Percentiles rank a stretch among this genome's conserved stretches.
Evolutionary conservation across 2,888 invertebrate genomes (phyloP).

Genomic region (Lasioglossum pauxillum): DNA sequence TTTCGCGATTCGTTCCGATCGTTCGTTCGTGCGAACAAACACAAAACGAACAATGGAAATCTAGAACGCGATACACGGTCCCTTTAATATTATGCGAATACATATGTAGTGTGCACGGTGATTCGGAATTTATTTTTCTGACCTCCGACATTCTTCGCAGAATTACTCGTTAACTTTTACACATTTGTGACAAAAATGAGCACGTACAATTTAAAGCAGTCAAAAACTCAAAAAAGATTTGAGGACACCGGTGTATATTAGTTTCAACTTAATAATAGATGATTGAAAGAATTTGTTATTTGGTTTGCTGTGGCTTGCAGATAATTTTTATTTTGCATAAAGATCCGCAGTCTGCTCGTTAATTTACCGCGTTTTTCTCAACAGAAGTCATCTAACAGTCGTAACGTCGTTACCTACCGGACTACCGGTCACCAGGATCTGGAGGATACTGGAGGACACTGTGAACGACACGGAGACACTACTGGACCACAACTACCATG

Average conservation of each 20-base stretch:
- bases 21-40: not conserved
- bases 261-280: no score
- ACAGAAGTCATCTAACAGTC: constrained; percentile 35
- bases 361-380: not conserved
- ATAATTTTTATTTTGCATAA: no score
- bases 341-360: no score
- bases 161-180: no score
- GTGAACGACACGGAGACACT: constrained; percentile 5
- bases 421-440: not conserved
- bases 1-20: no score
- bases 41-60: not conserved
- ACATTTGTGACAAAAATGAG: no score
- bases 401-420: not conserved
- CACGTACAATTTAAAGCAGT: no score
- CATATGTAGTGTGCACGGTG: not conserved
- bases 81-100: not conserved
- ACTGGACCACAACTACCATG: not conserved
- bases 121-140: not conserved
- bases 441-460: constrained; percentile 5
- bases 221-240: no score
- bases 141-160: not conserved
- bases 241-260: no score
- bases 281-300: no score
- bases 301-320: no score
- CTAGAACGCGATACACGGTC: not conserved